Conservation (phyloP, 2,113 vertebrate genomes). For the Gnathonemus longibarbis region DNA sequence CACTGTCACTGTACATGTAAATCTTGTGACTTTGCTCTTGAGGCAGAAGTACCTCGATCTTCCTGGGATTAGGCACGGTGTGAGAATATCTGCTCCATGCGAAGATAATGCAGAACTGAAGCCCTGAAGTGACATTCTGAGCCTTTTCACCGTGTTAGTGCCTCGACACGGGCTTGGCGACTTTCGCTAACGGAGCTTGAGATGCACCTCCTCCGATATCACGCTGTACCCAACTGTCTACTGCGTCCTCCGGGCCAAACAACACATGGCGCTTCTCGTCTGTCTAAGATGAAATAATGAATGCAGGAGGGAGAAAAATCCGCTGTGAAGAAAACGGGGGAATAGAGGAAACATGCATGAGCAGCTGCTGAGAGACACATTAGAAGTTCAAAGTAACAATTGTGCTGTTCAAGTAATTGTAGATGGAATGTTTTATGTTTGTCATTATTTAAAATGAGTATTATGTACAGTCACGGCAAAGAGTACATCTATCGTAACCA, state of each 20-base stretch:
- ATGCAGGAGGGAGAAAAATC: neutral
- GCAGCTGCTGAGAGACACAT: neutral
- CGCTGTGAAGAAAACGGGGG: neutral
- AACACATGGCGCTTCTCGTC: neutral
- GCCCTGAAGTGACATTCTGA: neutral
- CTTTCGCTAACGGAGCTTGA: neutral
- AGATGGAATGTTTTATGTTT: neutral
- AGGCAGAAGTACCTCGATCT: no score
- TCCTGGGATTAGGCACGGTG: neutral
- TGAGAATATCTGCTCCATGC: neutral
- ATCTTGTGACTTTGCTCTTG: neutral
- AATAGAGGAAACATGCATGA: neutral
- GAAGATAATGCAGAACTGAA: neutral
- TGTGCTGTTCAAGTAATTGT: neutral
- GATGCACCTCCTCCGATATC: neutral
- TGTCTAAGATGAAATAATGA: neutral
- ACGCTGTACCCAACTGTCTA: neutral
- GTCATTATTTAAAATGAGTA: neutral
- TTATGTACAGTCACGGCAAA: neutral
- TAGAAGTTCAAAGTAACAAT: neutral
- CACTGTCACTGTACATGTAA: neutral
- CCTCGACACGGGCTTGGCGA: neutral
- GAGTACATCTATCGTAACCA: neutral
- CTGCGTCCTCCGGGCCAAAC: neutral
- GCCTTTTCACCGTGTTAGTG: neutral